Base-by-base conservation (phyloP, 2,113 vertebrate genomes). In the Zeus faber region DNA sequence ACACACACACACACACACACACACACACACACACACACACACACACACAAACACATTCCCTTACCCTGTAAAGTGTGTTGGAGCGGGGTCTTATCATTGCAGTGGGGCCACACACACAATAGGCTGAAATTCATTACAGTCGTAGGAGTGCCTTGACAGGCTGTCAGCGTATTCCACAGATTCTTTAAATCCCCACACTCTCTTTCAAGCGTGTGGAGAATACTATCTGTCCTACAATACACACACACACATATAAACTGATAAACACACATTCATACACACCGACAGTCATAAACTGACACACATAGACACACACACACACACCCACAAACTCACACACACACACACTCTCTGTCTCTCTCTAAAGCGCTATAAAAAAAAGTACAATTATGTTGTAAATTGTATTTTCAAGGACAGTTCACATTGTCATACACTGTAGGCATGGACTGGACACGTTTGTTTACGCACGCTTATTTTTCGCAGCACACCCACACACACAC, bases 71-170 rank as follows among this genome's bases (percentile, higher is more conserved):
- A 67, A 74, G 45, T 51, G 58, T 54, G 68, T 79, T 69, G 71
- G 41, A 63, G 63, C 50, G 47, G 55, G 22, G 35, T 63, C 62
- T 76, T 71, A 77, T 72, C 70, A 16, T 67, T 58, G 76, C 44
- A 29, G 58, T 3, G 31, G 52, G 72, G 74, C 70, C 68, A 76
- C 79, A 47, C 68, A 76, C 79, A 47, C 75, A 70, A 72, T 76
- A 44, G 72, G 27, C 51, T 72, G 68, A 79, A 80, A 78, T 70
- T 59, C 69, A 76, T 79, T 67, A 67, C 64, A 67, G 72, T 65
- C 51, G 65, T 76, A 70, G 74, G 67, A 72, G 75, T 70, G 58
- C 60, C 68, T 46, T 65, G 74, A 80, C 74, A 75, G 70, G 72
- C 67, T 60, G 72, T 71, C 68, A 82, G 55, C 29, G 14, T 62